phyloP scores from a whole-genome alignment of 2,888 invertebrate species.

The Drosophila greeni region DNA sequence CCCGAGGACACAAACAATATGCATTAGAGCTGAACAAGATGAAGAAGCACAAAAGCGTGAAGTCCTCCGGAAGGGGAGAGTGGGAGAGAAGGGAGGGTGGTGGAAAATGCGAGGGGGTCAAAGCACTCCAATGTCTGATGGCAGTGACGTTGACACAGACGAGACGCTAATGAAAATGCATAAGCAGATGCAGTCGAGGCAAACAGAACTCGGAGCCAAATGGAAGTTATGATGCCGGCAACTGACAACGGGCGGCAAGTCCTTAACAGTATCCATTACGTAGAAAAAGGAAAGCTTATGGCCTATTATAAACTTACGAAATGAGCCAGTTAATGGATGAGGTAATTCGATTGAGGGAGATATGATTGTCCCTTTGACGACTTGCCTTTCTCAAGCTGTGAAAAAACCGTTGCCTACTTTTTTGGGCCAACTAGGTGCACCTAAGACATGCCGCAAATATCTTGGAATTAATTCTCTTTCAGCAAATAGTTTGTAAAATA shows the following conservation, averaged over 20 bases:
- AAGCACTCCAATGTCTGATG: constrained; percentile 61
- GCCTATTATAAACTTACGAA: no score
- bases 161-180: constrained; percentile 69
- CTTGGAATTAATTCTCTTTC: no score
- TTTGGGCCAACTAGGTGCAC: background rate
- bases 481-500: no score
- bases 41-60: constrained; percentile 15
- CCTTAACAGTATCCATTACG: background rate
- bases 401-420: background rate
- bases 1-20: constrained; percentile 66
- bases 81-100: background rate
- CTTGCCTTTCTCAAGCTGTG: background rate
- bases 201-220: constrained; percentile 8
- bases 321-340: background rate
- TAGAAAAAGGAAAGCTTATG: no score
- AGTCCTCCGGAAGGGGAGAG: constrained; percentile 7
- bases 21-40: constrained; percentile 53
- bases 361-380: background rate
- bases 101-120: constrained; percentile 47
- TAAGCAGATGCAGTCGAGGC: constrained; percentile 53
- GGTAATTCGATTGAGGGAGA: background rate
- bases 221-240: constrained; percentile 8
- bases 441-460: no score
- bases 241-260: background rate
- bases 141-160: constrained; percentile 60